Evolutionary conservation across 2,113 vertebrate species (phyloP).

Genomic region (Neolamprologus tretocephalus): DNA sequence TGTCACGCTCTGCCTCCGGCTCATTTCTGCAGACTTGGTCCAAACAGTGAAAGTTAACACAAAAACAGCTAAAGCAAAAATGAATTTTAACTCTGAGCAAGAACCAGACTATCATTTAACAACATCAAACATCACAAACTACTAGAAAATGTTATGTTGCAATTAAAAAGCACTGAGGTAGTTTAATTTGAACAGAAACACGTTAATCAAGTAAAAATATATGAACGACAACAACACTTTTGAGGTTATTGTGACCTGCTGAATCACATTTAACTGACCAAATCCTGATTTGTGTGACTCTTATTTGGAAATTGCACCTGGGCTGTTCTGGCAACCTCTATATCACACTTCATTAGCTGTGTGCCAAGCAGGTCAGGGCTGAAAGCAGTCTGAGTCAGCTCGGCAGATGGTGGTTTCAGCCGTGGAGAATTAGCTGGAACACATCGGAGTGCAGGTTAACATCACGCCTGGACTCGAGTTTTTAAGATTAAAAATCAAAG

Average conservation of each 20-base stretch:
- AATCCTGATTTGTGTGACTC: not conserved
- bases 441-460: fast-evolving
- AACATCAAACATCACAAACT: not conserved
- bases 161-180: not conserved
- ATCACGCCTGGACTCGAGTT: not conserved
- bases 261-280: not conserved
- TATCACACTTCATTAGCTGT: not conserved
- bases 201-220: not conserved
- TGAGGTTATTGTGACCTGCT: not conserved
- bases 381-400: not conserved
- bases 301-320: not conserved
- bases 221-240: not conserved
- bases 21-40: not conserved
- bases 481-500: not conserved
- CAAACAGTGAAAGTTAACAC: not conserved
- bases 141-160: fast-evolving
- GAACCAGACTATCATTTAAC: not conserved
- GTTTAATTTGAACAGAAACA: not conserved
- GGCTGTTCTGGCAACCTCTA: not conserved
- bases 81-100: not conserved
- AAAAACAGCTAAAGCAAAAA: not conserved
- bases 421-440: not conserved
- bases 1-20: fast-evolving
- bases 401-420: not conserved
- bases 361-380: not conserved